phyloP scores from a whole-genome alignment of 2,888 invertebrate genomes.

The Pardosa pseudoannulata region DNA sequence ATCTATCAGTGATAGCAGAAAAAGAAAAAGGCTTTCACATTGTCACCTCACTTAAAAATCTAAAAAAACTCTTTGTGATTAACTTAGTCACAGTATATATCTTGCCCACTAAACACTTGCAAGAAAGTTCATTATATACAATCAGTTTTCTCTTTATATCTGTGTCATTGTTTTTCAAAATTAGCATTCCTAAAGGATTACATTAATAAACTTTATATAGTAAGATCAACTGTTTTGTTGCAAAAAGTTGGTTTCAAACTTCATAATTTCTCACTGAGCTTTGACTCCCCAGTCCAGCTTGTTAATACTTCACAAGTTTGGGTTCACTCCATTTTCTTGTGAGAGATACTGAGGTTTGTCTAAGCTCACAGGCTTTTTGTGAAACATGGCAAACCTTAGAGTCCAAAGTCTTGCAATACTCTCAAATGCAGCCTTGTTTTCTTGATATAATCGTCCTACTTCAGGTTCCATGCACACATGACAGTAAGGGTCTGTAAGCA shows the following conservation, averaged over 20 bases:
- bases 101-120: not conserved
- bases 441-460: conserved; percentile 77
- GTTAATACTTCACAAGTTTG: conserved; percentile 37
- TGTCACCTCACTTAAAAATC: not conserved
- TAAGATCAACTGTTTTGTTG: not conserved
- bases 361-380: conserved; percentile 46
- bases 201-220: not conserved
- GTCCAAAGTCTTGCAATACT: conserved; percentile 78
- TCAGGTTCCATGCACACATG: conserved; percentile 79
- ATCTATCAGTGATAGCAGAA: not conserved
- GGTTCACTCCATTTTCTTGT: conserved; percentile 55
- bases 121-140: not conserved
- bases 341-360: conserved; percentile 43
- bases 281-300: not conserved
- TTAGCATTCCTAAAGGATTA: not conserved
- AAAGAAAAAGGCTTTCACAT: not conserved
- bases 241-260: not conserved
- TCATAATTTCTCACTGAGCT: not conserved
- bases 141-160: not conserved
- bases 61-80: not conserved
- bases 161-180: not conserved
- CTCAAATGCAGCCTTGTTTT: conserved; percentile 77
- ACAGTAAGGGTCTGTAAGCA: conserved; percentile 85
- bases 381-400: conserved; percentile 77
- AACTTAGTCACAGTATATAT: not conserved